These are phyloP conservation scores for Muschampia plurimacula DNA, from an alignment of 2,888 invertebrate genomes.

Conservation along the genomic window DNA sequence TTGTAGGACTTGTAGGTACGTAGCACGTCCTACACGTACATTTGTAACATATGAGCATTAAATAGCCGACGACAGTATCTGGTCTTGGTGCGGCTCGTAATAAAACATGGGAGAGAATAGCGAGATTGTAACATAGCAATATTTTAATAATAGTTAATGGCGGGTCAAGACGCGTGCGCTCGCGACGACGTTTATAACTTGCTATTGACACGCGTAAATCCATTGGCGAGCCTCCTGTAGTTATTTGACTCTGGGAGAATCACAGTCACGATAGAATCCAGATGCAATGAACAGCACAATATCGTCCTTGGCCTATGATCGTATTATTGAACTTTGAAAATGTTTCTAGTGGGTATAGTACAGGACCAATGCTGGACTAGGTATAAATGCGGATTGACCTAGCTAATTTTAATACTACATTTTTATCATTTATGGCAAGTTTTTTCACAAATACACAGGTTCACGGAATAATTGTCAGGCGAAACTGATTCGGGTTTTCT, in stretches of 20 bases:
- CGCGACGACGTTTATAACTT: conserved; percentile 80
- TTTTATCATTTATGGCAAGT: not conserved
- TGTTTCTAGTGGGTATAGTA: too few relatives aligned
- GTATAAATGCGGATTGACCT: too few relatives aligned
- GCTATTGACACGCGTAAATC: conserved; percentile 79
- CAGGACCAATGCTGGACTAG: too few relatives aligned
- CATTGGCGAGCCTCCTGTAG: conserved; percentile 62
- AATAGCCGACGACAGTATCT: conserved; percentile 82
- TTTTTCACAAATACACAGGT: conserved; percentile 13
- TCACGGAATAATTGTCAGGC: conserved; percentile 47
- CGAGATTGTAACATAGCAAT: conserved; percentile 78
- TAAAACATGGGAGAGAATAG: conserved; percentile 82
- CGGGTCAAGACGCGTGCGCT: conserved; percentile 75
- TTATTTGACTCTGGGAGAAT: not conserved
- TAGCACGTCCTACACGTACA: conserved; percentile 74
- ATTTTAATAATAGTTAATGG: conserved; percentile 85
- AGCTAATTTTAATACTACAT: not conserved
- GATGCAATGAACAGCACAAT: not conserved
- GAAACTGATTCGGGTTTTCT: conserved; percentile 45
- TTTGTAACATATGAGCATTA: conserved; percentile 79
- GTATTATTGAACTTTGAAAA: too few relatives aligned
- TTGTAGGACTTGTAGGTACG: conserved; percentile 40
- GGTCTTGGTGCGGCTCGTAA: conserved; percentile 68
- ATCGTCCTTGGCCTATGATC: too few relatives aligned
- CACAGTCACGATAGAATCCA: not conserved